Conservation (phyloP, 2,888 invertebrate species). For the Clanis bilineata region DNA sequence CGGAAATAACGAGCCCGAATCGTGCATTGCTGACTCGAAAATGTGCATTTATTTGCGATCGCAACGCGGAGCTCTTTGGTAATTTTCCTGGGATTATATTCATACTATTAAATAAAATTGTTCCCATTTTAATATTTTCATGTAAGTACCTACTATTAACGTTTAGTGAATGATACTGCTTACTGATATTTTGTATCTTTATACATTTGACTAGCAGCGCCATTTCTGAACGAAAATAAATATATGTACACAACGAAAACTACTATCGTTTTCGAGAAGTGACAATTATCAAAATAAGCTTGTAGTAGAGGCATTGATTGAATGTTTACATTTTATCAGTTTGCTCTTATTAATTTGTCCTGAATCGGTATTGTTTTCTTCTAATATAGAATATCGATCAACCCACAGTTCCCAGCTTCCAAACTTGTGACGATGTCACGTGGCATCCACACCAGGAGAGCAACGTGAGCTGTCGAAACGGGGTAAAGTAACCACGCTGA, state of each 20-base stretch:
- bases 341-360: background rate
- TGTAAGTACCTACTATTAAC: too few relatives aligned
- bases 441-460: slow-evolving; percentile 32
- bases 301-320: too few relatives aligned
- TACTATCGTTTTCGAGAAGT: too few relatives aligned
- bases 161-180: too few relatives aligned
- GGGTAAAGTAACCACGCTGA: slow-evolving; percentile 43
- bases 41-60: slow-evolving; percentile 7
- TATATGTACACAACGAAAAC: too few relatives aligned
- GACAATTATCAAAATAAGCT: too few relatives aligned
- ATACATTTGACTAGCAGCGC: too few relatives aligned
- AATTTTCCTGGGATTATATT: background rate
- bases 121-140: background rate
- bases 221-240: too few relatives aligned
- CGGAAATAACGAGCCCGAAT: slow-evolving; percentile 5
- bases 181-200: background rate
- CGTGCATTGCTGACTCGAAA: slow-evolving; percentile 3
- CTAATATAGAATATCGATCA: background rate
- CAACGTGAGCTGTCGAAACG: slow-evolving; percentile 52
- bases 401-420: slow-evolving; percentile 31
- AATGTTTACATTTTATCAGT: background rate
- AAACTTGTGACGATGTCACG: slow-evolving; percentile 44
- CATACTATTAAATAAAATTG: background rate
- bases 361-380: background rate
- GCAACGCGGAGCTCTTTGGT: background rate